A percentile compares a stretch with the other conserved stretches of the same genome.
These are phyloP conservation scores for Odontomachus brunneus DNA, from an alignment of 1,140 invertebrate genomes.

Conservation along the genomic window DNA sequence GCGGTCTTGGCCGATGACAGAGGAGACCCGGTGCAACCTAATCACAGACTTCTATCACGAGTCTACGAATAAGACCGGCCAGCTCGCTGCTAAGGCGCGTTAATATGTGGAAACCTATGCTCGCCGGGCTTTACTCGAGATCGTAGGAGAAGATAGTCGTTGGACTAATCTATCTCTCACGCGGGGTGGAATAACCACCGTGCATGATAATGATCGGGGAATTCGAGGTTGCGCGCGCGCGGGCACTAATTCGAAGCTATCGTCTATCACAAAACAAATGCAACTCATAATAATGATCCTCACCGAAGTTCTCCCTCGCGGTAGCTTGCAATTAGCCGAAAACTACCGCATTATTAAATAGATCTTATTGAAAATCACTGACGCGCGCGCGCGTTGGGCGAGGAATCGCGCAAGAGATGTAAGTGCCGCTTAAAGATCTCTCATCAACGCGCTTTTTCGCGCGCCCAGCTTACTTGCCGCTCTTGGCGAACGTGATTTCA, in stretches of 20 bases:
- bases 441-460: conserved; percentile 7
- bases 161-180: conserved; percentile 38
- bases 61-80: conserved; percentile 18
- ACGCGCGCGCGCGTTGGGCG: neutral
- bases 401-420: neutral
- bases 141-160: conserved; percentile 3
- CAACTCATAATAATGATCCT: neutral
- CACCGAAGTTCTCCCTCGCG: neutral
- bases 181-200: conserved; percentile 27
- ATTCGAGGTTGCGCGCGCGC: neutral
- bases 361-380: neutral
- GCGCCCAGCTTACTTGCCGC: no score
- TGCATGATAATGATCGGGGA: conserved; percentile 2
- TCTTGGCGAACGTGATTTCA: neutral
- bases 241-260: conserved; percentile 4
- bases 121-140: conserved; percentile 26
- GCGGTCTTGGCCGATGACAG: neutral
- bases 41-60: conserved; percentile 20
- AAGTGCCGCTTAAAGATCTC: neutral
- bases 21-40: neutral
- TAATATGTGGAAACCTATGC: conserved; percentile 23
- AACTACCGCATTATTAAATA: neutral
- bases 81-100: neutral
- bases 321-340: neutral
- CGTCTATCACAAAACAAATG: neutral